phyloP scores from a whole-genome alignment of 2,113 vertebrate species.

The Sceloporus tristichus region DNA sequence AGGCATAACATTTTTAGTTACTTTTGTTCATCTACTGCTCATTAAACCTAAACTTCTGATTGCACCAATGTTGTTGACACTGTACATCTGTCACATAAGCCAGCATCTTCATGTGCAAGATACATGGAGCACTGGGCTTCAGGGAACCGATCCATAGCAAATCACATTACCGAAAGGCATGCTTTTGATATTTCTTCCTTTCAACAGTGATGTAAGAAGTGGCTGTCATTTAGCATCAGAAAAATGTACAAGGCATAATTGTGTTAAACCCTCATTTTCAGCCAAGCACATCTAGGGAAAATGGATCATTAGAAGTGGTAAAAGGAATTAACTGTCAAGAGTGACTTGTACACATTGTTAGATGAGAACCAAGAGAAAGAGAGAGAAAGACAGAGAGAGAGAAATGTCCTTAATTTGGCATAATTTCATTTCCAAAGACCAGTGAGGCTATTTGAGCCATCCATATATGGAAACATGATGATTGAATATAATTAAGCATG shows the following conservation, averaged over 20 bases:
- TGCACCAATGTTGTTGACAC: neutral
- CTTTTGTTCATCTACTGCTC: neutral
- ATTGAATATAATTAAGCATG: slow-evolving; percentile 14
- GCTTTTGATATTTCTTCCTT: neutral
- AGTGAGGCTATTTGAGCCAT: neutral
- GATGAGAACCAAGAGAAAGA: neutral
- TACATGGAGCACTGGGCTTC: no score
- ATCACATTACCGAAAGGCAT: neutral
- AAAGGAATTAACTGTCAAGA: neutral
- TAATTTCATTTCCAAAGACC: slow-evolving; percentile 32
- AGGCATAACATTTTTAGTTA: neutral
- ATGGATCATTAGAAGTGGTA: slow-evolving; percentile 13
- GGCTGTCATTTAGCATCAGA: neutral
- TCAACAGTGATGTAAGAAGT: neutral
- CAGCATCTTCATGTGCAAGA: neutral
- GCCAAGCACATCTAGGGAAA: neutral
- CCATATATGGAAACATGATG: neutral
- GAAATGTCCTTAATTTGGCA: slow-evolving; percentile 6
- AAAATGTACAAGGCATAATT: slow-evolving; percentile 12
- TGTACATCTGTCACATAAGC: neutral
- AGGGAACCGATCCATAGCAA: neutral
- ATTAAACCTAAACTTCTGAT: neutral
- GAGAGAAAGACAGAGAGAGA: neutral
- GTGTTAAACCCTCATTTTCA: slow-evolving; percentile 19
- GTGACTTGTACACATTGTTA: neutral